Evolutionary conservation across 2,797 vertebrate genomes (phyloP).

Genomic region (Amphiprion clarkii): DNA sequence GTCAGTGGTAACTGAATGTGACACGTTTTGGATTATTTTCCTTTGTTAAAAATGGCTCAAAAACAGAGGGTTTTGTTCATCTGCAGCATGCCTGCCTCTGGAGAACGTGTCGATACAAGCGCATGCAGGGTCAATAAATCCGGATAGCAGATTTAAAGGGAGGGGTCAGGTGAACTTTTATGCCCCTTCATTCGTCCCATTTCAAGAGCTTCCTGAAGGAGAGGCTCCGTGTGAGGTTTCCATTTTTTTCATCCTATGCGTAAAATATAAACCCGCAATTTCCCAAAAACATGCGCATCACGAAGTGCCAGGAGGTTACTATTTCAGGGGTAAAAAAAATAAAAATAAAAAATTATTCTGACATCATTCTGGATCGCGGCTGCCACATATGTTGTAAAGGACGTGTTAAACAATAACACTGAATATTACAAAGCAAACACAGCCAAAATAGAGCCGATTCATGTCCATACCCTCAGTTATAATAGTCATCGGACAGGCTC

Average conservation of each 20-base stretch:
- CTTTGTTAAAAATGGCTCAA: conserved; percentile 8
- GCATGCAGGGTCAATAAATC: conserved; percentile 13
- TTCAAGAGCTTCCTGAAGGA: conserved; percentile 7
- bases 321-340: background rate
- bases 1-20: background rate
- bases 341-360: conserved; percentile 56
- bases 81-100: conserved; percentile 17
- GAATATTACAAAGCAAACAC: background rate
- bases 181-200: conserved; percentile 18
- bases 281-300: background rate
- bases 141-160: conserved; percentile 60
- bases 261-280: background rate
- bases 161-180: conserved; percentile 77
- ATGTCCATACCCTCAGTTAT: background rate
- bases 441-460: too few species aligned
- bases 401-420: conserved; percentile 9
- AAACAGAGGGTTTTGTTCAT: background rate
- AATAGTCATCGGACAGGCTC: conserved; percentile 6
- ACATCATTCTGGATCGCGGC: conserved; percentile 64
- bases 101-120: conserved; percentile 14
- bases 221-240: background rate
- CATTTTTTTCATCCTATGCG: conserved; percentile 1
- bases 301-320: conserved; percentile 2
- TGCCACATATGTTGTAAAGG: conserved; percentile 29
- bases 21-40: background rate